Base-by-base conservation (phyloP, 2,888 invertebrate genomes). In the Phortica okadai region DNA sequence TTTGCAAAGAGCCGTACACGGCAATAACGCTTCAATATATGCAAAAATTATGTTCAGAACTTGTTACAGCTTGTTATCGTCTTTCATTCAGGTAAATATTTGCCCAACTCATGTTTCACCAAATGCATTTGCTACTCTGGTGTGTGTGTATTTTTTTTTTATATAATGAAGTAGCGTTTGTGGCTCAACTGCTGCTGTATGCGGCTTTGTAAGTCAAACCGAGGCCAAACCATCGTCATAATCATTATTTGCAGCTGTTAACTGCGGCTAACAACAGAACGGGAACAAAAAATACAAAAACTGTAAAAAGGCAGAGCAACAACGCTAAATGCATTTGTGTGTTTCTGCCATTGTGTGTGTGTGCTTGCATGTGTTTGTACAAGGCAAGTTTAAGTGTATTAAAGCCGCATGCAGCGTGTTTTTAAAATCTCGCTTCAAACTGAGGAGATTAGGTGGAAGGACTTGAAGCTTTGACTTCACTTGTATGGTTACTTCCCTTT, bases 21-120 rank as follows among this genome's bases (percentile, higher is more conserved):
- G 44, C 25, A 66, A 85, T 85, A 87, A 85, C 86, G 86, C 86
- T 85, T 87, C 87, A 85, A 86, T 85, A 87, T 87, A 86, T 87
- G 87, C 87, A 82, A 8, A 87, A 85, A 84, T 84, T 45, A 25
- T 69, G n/a, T 69, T 33, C 7, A 64, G 64, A 33, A 66, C 6
- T 66, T 41, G 41, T 50, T 14, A 11, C 8, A 50, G 14, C 14
- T 14, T 50, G 8, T 8, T 50, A 50, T 50, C 50, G 10, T 50
- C 14, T 50, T 50, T 14, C 50, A 11, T 50, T 50, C 25, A 33
- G 16, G 14, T 66, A 14, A 33, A 14, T 33, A 14, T 66, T 33
- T 33, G 25, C 5, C 41, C 66, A 25, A 66, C 16, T 16, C 66
- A 66, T 41, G 3, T 42, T 11, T 41, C 16, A 16, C n/a, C 2